Base-by-base conservation (phyloP, 2,888 invertebrate species). In the Mycalesis mineus region DNA sequence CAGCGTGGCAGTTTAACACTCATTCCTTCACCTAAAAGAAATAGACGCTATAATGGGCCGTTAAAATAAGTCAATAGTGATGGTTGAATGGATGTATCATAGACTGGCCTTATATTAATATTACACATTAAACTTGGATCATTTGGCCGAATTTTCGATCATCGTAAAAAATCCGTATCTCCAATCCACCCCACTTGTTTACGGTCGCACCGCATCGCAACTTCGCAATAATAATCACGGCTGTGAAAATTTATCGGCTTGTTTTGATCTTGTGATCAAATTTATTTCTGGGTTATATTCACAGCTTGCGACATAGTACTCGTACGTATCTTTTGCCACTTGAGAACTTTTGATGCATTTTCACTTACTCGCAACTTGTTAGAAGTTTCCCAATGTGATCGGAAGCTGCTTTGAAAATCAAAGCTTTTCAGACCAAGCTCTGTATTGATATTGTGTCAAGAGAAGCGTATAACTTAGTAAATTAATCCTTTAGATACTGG, bases 181-280 rank as follows among this genome's bases (percentile, higher is more conserved):
- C 44, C 28, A 22, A 8, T 29, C 44, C 31, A 47, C 45, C 29
- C 45, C 3, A 29, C 33, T 33, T 33, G 47, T 47, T 47, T 33
- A 47, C 47, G 13, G 11, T 9, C 15, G 15, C 33, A 6, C 5
- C 47, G 15, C 7, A 44, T 44, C 44, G 7, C 15, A 47, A 33
- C 47, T 33, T 47, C 31, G 11, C 47, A 47, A 47, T 14, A 47
- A 33, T 29, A 13, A 44, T 47, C 47, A 7, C 47, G 11, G 7
- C 33, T 47, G 15, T 8, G 45, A 45, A 31, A 31, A 47, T 47
- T 47, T 47, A 47, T 47, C 47, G 33, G 31, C 15, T 47, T 47
- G 47, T 47, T 47, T 33, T 45, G 45, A 45, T 45, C 14, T 45
- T 45, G 31, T 15, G 33, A 33, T 33, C 33, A 11, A 29, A 13